Evolutionary conservation across 2,113 vertebrate genomes (phyloP), one percentile per base, ranked within the genome.

Genomic region (Alaudala cheleensis): DNA sequence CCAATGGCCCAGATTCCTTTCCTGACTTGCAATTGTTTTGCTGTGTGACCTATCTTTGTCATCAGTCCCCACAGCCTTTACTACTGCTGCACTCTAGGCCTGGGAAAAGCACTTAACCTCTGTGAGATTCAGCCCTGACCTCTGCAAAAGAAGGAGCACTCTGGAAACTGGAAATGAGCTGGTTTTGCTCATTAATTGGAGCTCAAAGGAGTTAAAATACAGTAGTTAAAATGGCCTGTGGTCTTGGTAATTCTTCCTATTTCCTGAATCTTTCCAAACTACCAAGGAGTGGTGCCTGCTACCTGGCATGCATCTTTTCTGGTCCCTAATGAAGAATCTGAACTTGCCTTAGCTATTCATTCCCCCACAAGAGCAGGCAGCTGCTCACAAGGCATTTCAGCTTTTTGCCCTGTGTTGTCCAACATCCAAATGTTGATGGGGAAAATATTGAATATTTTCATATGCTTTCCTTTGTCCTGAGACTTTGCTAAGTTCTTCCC

Each of bases 1-100:
- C 95, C 82, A 51, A 22, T 96, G 90, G 93, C 94, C 82, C 90
- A 90, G 79, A 89, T 97, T 93, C 94, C 90, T 90, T 95, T 92
- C 85, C 88, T 93, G 88, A 67, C 88, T 95, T 88, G 56, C 79
- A 92, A 81, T 86, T 95, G 93, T 96, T 92, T 54, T 83, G 76
- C 88, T 92, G 60, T 0, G 0, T 93, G 95, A 96, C 94, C 85
- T 94, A 67, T 95, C 94, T 96, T 73, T 71, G 12, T 92, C 92
- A 94, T 86, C 28, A 2, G 71, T 88, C 76, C 72, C 85, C 82
- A 64, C 44, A 62, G 74, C 85, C 90, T 64, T 66, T 25, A 34
- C 12, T 88, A 58, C 87, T 86, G 88, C 66, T 1, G 0, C 61
- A 25, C 72, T 90, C 56, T 77, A 94, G 88, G 5, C 90, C 90